These are phyloP conservation scores for Dicyrtomina minuta DNA, from an alignment of 2,888 invertebrate genomes.

Conservation along the genomic window DNA sequence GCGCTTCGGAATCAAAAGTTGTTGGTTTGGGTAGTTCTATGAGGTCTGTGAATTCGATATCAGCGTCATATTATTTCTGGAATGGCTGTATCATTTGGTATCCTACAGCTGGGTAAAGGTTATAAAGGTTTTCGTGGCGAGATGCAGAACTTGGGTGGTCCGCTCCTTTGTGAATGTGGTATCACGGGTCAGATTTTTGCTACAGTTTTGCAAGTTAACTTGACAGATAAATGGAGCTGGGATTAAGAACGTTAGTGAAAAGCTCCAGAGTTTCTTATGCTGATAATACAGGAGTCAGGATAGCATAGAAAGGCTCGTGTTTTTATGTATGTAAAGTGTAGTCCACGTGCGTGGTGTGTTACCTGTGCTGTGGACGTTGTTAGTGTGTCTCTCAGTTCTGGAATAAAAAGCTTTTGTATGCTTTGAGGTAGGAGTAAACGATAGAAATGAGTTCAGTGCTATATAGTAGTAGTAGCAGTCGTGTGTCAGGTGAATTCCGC, in stretches of 20 bases:
- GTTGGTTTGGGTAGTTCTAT: conserved; percentile 12
- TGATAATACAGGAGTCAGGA: background rate
- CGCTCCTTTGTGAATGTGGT: background rate
- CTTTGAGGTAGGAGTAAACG: conserved; percentile 2
- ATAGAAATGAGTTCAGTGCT: background rate
- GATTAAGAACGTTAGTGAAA: conserved; percentile 29
- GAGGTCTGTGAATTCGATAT: conserved; percentile 11
- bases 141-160: conserved; percentile 20
- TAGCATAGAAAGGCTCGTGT: background rate
- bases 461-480: background rate
- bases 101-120: conserved; percentile 1
- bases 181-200: conserved; percentile 27
- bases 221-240: conserved; percentile 27
- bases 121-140: background rate
- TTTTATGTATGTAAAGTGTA: background rate
- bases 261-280: conserved; percentile 15
- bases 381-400: background rate
- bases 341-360: background rate
- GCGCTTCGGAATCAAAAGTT: conserved; percentile 6
- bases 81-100: background rate
- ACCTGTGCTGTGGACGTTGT: background rate
- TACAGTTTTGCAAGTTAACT: conserved; percentile 23
- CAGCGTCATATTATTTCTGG: conserved; percentile 8
- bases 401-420: conserved; percentile 7
- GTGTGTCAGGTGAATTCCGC: conserved; percentile 20